Percentiles rank a stretch among this genome's conserved stretches.
Conservation (phyloP, 2,888 invertebrate genomes). For the Euzetes globulus region DNA sequence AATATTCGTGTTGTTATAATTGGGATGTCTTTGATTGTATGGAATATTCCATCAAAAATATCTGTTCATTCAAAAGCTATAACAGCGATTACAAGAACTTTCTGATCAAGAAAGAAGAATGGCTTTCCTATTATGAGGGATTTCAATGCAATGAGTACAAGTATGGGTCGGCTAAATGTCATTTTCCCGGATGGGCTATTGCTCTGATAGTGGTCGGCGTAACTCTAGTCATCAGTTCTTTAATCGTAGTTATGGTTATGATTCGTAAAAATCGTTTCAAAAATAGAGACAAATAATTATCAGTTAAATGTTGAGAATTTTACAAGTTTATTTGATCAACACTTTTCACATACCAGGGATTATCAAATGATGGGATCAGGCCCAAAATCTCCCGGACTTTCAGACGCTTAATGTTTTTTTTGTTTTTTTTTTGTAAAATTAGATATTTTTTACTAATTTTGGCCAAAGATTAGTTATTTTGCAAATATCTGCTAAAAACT, state of each 20-base stretch:
- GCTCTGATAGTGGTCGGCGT: neutral
- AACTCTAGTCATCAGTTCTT: neutral
- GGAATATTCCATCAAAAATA: neutral
- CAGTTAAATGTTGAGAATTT: neutral
- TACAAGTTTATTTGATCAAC: neutral
- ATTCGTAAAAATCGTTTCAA: neutral
- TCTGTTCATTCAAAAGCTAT: constrained; percentile 4
- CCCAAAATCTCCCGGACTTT: too few relatives aligned
- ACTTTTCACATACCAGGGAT: neutral
- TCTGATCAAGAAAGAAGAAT: constrained; percentile 1
- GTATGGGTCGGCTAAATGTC: constrained; percentile 13
- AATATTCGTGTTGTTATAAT: constrained; percentile 25
- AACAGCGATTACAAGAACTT: neutral
- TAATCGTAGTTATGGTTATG: neutral
- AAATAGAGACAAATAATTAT: neutral
- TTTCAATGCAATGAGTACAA: constrained; percentile 20
- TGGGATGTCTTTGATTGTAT: constrained; percentile 27
- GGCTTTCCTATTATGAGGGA: neutral
- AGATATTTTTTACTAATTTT: too few relatives aligned
- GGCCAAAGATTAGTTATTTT: too few relatives aligned
- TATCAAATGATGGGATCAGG: too few relatives aligned
- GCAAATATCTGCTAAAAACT: too few relatives aligned
- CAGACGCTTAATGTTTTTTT: too few relatives aligned
- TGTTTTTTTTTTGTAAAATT: too few relatives aligned
- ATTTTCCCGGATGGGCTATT: constrained; percentile 9